Base-by-base conservation (phyloP, 2,888 invertebrate species). In the Ashinkailepas kermadecensis region DNA sequence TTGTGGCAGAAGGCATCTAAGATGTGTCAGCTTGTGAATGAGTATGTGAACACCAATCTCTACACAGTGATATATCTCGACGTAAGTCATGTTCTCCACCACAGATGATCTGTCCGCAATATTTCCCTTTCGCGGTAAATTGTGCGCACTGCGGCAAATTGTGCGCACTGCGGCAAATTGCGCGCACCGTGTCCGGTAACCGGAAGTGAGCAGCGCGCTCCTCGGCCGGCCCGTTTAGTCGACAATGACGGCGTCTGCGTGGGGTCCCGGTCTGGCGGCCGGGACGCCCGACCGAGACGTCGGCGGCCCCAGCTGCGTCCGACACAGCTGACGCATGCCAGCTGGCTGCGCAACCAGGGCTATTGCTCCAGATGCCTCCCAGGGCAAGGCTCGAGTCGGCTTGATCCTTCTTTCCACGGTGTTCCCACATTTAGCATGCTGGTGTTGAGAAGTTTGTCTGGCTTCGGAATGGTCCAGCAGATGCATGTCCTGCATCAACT, bases 241-340 rank as follows among this genome's bases (percentile, higher is more conserved):
- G 67, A 25, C 74, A 74, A 74, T 74, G 74, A 54, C 54, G 54
- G 74, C 54, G 74, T 74, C 74, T 74, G 74, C 67, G 25, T 67
- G 67, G n/a, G 67, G 67, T 21, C 8, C 11, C 13, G 39, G 39
- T 39, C 1, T 39, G 39, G 39, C 39, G 39, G 39, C 39, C 39
- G 39, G 39, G 39, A 39, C 39, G 39, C 39, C 39, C 39, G 4
- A 39, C 2, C 39, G 39, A 39, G 39, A 39, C 4, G 39, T 39
- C 62, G 18, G 62, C 13, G 62, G 62, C 18, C 18, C 18, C 21
- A 21, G 8, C 18, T 15, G 62, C 18, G 13, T 18, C 62, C 62
- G 1, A 21, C 18, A 15, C 62, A 64, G 15, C 21, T 64, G 15
- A 64, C 62, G 15, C 18, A 8, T 64, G 13, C 18, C 62, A 64